Conservation (phyloP, 2,113 vertebrate genomes). For the Oncorhynchus tshawytscha region DNA sequence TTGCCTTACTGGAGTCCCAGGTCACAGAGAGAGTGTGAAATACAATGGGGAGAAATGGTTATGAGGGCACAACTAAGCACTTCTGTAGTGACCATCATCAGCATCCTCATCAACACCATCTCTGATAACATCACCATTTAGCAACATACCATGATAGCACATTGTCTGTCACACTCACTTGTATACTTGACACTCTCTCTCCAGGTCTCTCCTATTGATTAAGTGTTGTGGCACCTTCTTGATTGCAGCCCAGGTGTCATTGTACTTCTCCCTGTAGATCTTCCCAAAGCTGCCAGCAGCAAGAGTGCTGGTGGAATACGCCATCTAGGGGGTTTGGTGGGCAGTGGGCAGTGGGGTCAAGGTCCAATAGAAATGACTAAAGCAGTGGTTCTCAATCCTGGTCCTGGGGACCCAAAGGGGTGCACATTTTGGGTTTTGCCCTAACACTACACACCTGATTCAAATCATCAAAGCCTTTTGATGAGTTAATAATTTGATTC, state of each 20-base stretch:
- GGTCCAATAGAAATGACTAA: not conserved
- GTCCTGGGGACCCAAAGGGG: too few species aligned
- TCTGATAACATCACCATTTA: not conserved
- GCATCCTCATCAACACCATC: not conserved
- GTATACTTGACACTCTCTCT: slow-evolving; percentile 71
- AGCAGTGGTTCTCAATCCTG: too few species aligned
- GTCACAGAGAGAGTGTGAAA: not conserved
- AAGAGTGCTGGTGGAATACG: slow-evolving; percentile 62
- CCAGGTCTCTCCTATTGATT: slow-evolving; percentile 56
- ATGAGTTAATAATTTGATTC: too few species aligned
- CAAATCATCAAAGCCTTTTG: too few species aligned
- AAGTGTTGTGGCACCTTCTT: slow-evolving; percentile 64
- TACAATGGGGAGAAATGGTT: not conserved
- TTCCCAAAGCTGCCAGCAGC: slow-evolving; percentile 71
- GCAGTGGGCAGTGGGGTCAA: not conserved
- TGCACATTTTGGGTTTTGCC: too few species aligned
- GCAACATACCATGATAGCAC: not conserved
- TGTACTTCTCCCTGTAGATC: slow-evolving; percentile 67
- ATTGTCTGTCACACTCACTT: slow-evolving; percentile 47
- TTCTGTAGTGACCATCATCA: not conserved
- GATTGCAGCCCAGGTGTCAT: slow-evolving; percentile 69
- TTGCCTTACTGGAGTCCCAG: slow-evolving; percentile 46
- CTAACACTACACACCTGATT: too few species aligned
- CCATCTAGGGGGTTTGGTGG: slow-evolving; percentile 49
- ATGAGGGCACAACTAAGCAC: not conserved